phyloP scores from a whole-genome alignment of 2,888 invertebrate species.

The Scelioninae gen. 2 region DNA sequence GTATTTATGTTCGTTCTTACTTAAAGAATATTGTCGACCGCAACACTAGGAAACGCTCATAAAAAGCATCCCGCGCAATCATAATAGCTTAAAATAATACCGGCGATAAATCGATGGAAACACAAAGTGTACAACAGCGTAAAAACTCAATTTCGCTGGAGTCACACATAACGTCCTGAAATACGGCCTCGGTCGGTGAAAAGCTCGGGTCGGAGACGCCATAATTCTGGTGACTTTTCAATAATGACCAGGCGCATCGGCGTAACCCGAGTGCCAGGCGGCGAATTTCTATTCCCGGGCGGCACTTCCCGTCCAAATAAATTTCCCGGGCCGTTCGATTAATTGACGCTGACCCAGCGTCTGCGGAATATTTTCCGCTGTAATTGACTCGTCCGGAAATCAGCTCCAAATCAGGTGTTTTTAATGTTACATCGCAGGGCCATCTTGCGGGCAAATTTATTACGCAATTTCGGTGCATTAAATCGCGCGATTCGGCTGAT shows the following conservation, averaged over 20 bases:
- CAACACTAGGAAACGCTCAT: slow-evolving; percentile 7
- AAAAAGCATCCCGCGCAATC: slow-evolving; percentile 22
- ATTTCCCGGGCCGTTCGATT: slow-evolving; percentile 43
- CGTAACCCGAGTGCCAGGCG: slow-evolving; percentile 20
- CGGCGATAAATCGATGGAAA: slow-evolving; percentile 35
- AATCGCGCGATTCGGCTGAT: too few species aligned
- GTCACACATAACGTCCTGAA: slow-evolving; percentile 38
- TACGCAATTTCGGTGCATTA: slow-evolving; percentile 34
- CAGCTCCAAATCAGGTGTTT: slow-evolving; percentile 28
- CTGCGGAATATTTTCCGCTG: slow-evolving; percentile 33
- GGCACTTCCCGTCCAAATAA: slow-evolving; percentile 32
- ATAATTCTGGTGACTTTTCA: slow-evolving; percentile 51
- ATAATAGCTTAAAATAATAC: slow-evolving; percentile 27
- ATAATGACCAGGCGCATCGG: too few species aligned
- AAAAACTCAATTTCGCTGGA: slow-evolving; percentile 44
- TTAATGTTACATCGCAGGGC: slow-evolving; percentile 26
- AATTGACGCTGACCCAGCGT: slow-evolving; percentile 44
- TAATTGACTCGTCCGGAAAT: slow-evolving; percentile 36
- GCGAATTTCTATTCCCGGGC: slow-evolving; percentile 38
- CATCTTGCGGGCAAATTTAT: slow-evolving; percentile 38
- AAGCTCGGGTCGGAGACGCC: slow-evolving; percentile 25
- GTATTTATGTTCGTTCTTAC: too few species aligned
- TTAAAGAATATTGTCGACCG: neutral
- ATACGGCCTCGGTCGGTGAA: slow-evolving; percentile 32
- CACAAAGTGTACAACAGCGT: slow-evolving; percentile 40